Conservation (phyloP, 1,140 invertebrate genomes). For the Lordiphosa clarofinis region DNA sequence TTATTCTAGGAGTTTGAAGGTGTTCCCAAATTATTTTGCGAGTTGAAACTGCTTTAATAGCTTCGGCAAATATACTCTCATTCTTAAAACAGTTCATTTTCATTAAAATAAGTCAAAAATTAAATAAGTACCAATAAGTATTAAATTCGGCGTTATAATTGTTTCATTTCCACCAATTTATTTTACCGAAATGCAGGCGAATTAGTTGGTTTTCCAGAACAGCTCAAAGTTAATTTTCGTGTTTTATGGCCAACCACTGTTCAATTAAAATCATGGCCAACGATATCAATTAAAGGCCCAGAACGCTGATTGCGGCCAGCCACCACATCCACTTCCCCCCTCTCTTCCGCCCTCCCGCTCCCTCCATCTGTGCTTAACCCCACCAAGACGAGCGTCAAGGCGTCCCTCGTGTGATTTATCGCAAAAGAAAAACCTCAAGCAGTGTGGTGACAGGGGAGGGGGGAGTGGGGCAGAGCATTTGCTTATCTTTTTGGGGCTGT, state of each 20-base stretch:
- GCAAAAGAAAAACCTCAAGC: conserved; percentile 35
- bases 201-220: not conserved
- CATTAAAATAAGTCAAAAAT: too few relatives aligned
- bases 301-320: conserved; percentile 59
- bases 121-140: too few relatives aligned
- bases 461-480: conserved; percentile 25
- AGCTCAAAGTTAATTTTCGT: conserved; percentile 41
- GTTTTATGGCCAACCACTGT: conserved; percentile 61
- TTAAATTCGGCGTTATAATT: too few relatives aligned
- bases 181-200: not conserved
- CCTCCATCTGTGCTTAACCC: conserved; percentile 4
- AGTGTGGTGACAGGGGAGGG: conserved; percentile 3
- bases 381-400: conserved; percentile 19
- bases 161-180: too few relatives aligned
- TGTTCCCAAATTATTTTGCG: too few relatives aligned
- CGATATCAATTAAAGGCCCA: conserved; percentile 68
- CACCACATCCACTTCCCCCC: not conserved
- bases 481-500: conserved; percentile 45
- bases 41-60: too few relatives aligned
- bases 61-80: too few relatives aligned
- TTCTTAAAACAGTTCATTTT: too few relatives aligned
- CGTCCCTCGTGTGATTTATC: conserved; percentile 47
- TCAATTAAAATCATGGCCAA: conserved; percentile 69
- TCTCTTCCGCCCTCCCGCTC: not conserved
- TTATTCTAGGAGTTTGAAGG: too few relatives aligned